A percentile compares a stretch with the other conserved stretches of the same genome.
phyloP scores from a whole-genome alignment of 2,797 vertebrate genomes.

The Anas flavirostris region DNA sequence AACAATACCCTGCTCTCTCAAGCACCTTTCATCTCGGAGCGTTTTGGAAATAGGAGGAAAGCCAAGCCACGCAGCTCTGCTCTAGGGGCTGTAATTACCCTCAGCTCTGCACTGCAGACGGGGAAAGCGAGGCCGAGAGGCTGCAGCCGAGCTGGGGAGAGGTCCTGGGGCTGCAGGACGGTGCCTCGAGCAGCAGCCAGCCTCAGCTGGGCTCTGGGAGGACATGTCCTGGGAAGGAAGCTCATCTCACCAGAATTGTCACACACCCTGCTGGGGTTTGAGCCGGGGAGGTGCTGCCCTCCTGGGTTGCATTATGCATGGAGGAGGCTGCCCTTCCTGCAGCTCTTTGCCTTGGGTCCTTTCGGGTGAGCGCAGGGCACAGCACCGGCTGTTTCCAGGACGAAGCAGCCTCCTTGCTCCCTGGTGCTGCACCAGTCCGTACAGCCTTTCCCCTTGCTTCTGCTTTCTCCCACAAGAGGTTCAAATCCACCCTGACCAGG shows the following conservation, averaged over 20 bases:
- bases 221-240: not conserved
- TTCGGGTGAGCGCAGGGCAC: not conserved
- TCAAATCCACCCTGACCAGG: not conserved
- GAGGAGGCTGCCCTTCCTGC: not conserved
- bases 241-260: not conserved
- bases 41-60: not conserved
- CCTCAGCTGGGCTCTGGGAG: not conserved
- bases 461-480: not conserved
- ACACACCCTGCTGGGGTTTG: rapidly evolving
- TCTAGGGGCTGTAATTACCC: slow-evolving; percentile 43
- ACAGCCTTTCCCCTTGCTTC: not conserved
- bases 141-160: not conserved
- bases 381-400: not conserved
- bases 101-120: not conserved
- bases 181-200: not conserved
- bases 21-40: slow-evolving; percentile 27
- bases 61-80: not conserved
- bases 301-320: not conserved
- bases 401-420: not conserved
- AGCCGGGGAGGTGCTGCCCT: not conserved
- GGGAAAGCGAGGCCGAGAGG: not conserved
- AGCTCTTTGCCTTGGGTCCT: not conserved
- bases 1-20: slow-evolving; percentile 39
- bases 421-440: not conserved
- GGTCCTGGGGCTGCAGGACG: rapidly evolving